Base-by-base conservation (phyloP, 2,113 vertebrate species). In the Cavia aperea region DNA sequence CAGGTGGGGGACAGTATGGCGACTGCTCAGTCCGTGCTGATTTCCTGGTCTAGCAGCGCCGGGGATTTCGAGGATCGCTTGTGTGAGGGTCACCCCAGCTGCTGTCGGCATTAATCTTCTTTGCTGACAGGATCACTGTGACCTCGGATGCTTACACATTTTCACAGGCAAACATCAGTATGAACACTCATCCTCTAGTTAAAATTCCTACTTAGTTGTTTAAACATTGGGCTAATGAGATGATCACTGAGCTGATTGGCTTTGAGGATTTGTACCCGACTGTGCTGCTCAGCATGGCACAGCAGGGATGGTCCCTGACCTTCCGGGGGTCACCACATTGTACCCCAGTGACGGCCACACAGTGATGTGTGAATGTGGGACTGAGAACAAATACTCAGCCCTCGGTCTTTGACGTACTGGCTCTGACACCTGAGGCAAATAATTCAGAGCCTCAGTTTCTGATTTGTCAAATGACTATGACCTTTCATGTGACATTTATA, bases 1-100 rank as follows among this genome's bases (percentile, higher is more conserved):
- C 3, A 14, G 7, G 4, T 3, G 14, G 3, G 5, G 23, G 19
- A 31, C 10, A 21, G 19, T 78, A 12, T 10, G 43, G 24, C 0
- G 4, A 12, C 84, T 11, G 0, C 46, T 24, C 7, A 15, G n/a
- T 54, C 29, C 8, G 6, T 33, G 66, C 15, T 0, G 12, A 10
- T 4, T 5, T 33, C 21, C 68, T 0, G 7, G 73, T 84, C 62
- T 5, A 1, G 1, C 10, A 43, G 66, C 2, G 1, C 46, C 29
- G 46, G 16, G 31, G 10, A 12, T 3, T 49, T 13, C 4, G 9
- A 18, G n/a, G 72, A 1, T 19, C 2, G 8, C n/a, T 43, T 62
- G 49, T 4, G 2, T 5, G 0, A 31, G 26, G 56, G 39, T 43
- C 3, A 36, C 65, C 14, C 21, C 33, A 21, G 13, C 39, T 49